Percentiles rank a stretch among this genome's conserved stretches.
Evolutionary conservation across 37 sponge, comb jelly and placozoan genomes (phyloP).

Genomic region (Geodia barretti): DNA sequence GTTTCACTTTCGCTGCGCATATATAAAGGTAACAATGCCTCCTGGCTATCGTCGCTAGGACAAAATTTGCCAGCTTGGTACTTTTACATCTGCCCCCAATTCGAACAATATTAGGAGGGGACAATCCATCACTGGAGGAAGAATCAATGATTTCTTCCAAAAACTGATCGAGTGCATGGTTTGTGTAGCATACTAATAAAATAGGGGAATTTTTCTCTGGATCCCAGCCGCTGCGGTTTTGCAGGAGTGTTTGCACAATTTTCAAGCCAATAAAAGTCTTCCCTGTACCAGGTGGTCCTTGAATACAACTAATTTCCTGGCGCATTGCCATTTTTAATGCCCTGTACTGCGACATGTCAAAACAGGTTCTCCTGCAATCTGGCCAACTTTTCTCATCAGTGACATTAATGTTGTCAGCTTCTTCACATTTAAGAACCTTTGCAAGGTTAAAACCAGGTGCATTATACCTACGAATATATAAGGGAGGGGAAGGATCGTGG

Average conservation of each 20-base stretch:
- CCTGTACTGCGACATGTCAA: slow-evolving; percentile 72
- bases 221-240: slow-evolving; percentile 61
- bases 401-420: slow-evolving; percentile 7
- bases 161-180: slow-evolving; percentile 97
- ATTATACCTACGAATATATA: slow-evolving; percentile 2
- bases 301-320: slow-evolving; percentile 84
- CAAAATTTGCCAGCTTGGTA: slow-evolving; percentile 52
- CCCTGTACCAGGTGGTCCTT: slow-evolving; percentile 98
- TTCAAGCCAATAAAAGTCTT: slow-evolving; percentile 94
- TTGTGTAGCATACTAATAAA: slow-evolving; percentile 87
- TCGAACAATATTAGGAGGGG: slow-evolving; percentile 68
- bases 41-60: slow-evolving; percentile 3
- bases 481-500: slow-evolving; percentile 17
- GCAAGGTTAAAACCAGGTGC: slow-evolving; percentile 1
- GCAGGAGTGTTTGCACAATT: slow-evolving; percentile 69
- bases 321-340: slow-evolving; percentile 78
- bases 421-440: not conserved
- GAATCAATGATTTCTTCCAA: slow-evolving; percentile 56
- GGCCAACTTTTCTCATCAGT: slow-evolving; percentile 41
- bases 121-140: not conserved
- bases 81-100: slow-evolving; percentile 84
- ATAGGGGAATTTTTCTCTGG: slow-evolving; percentile 65
- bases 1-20: not conserved
- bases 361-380: not conserved
- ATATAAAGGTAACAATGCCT: not conserved